Evolutionary conservation across 2,797 vertebrate species (phyloP).

Genomic region (Lagodon rhomboides): DNA sequence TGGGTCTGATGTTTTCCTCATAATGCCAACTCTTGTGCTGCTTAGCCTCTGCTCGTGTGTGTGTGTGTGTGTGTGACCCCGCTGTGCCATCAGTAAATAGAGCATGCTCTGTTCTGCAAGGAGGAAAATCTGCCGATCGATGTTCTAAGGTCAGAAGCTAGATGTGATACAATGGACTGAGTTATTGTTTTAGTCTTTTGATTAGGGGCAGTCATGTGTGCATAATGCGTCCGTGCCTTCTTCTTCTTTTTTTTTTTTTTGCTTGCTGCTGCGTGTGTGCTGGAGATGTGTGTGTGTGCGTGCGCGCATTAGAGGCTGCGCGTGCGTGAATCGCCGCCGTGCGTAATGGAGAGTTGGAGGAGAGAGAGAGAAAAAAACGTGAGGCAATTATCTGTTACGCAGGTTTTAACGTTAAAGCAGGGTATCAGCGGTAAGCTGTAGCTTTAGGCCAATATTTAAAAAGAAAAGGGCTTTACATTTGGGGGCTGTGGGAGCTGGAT

Average conservation of each 20-base stretch:
- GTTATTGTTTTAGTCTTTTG: slow-evolving; percentile 86
- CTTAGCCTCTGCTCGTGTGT: slow-evolving; percentile 26
- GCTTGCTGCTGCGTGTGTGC: slow-evolving; percentile 52
- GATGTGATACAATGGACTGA: slow-evolving; percentile 81
- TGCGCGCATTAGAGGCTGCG: slow-evolving; percentile 12
- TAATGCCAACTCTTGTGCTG: slow-evolving; percentile 51
- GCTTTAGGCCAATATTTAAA: slow-evolving; percentile 82
- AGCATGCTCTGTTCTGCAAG: slow-evolving; percentile 73
- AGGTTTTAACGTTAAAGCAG: slow-evolving; percentile 79
- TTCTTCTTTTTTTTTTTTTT: background rate
- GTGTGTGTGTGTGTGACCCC: slow-evolving; percentile 62
- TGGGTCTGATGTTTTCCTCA: slow-evolving; percentile 31
- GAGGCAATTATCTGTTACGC: slow-evolving; percentile 80
- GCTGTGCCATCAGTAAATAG: slow-evolving; percentile 73
- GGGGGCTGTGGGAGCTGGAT: slow-evolving; percentile 71
- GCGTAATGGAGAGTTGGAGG: slow-evolving; percentile 62
- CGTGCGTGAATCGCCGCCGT: slow-evolving; percentile 58
- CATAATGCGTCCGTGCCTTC: slow-evolving; percentile 64
- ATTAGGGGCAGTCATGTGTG: slow-evolving; percentile 81
- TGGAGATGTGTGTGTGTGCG: slow-evolving; percentile 19
- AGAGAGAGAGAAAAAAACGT: slow-evolving; percentile 41
- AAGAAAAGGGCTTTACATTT: slow-evolving; percentile 77
- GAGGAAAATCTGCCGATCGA: slow-evolving; percentile 72
- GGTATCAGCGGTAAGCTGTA: slow-evolving; percentile 77
- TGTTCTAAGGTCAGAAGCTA: slow-evolving; percentile 82